Conservation (phyloP, 2,797 vertebrate species). For the Tragelaphus eurycerus region DNA sequence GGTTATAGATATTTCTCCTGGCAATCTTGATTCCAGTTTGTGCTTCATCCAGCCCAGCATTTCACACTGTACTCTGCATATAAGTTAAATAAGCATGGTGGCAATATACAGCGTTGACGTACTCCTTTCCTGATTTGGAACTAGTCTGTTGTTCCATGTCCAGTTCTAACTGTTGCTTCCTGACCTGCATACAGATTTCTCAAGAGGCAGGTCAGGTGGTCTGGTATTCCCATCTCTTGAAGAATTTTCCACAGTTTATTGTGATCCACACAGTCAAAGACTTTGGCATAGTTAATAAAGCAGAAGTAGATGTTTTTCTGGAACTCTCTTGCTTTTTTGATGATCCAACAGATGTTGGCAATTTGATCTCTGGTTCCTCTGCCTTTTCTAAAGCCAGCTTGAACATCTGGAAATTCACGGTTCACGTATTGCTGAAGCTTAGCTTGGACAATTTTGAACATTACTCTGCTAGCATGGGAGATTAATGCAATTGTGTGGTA, state of each 20-base stretch:
- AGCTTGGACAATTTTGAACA: background rate
- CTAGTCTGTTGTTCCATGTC: too few species aligned
- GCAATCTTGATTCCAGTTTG: background rate
- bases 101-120: background rate
- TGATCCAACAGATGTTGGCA: too few species aligned
- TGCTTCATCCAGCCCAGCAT: background rate
- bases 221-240: background rate
- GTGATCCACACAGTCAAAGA: background rate
- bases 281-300: background rate
- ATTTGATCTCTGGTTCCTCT: too few species aligned
- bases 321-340: background rate
- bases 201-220: background rate
- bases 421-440: too few species aligned
- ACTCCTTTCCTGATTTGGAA: background rate
- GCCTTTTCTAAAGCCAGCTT: too few species aligned
- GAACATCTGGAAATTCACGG: too few species aligned
- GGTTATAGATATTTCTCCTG: background rate
- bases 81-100: background rate
- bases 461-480: too few species aligned
- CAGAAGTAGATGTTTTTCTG: background rate
- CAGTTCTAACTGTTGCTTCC: background rate
- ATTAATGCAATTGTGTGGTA: too few species aligned
- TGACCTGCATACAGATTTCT: background rate
- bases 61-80: background rate
- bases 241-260: background rate